Conservation (phyloP, 35 echinoderm and acorn worm genomes). For the Apostichopus parvimensis region DNA sequence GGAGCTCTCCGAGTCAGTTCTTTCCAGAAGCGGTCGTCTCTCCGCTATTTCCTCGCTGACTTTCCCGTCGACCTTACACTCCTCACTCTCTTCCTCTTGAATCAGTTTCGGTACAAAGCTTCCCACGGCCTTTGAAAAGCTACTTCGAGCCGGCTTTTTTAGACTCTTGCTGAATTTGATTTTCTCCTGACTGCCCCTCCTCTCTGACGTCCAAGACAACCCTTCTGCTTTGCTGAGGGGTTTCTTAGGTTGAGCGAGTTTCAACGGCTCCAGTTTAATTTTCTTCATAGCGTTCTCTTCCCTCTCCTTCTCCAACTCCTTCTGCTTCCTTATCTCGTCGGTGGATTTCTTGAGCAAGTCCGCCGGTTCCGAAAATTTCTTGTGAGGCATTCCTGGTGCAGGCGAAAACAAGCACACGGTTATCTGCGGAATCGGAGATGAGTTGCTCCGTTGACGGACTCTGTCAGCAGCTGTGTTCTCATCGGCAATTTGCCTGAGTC, state of each 20-base stretch:
- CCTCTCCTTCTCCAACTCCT: conserved; percentile 34
- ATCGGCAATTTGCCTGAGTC: conserved; percentile 84
- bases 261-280: conserved; percentile 68
- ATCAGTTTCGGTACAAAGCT: conserved; percentile 81
- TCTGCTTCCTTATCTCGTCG: conserved; percentile 38
- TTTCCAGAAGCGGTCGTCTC: conserved; percentile 15
- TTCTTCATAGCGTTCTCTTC: conserved; percentile 74
- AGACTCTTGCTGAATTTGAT: conserved; percentile 35
- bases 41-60: conserved; percentile 1
- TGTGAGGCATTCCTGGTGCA: conserved; percentile 75
- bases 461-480: conserved; percentile 84
- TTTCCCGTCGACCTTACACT: conserved; percentile 25
- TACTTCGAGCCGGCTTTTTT: not conserved
- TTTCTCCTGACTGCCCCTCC: conserved; percentile 55
- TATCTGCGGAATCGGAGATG: conserved; percentile 92
- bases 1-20: conserved; percentile 13
- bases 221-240: conserved; percentile 15
- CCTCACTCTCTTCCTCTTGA: conserved; percentile 82
- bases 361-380: conserved; percentile 88
- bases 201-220: conserved; percentile 31
- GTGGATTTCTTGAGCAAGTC: conserved; percentile 30
- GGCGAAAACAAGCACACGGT: conserved; percentile 90
- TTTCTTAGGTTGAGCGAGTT: conserved; percentile 60
- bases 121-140: conserved; percentile 16
- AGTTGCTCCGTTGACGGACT: conserved; percentile 91